A percentile compares a stretch with the other conserved stretches of the same genome.
These are phyloP conservation scores for Apis dorsata DNA, from an alignment of 1,140 invertebrate genomes.

Conservation along the genomic window DNA sequence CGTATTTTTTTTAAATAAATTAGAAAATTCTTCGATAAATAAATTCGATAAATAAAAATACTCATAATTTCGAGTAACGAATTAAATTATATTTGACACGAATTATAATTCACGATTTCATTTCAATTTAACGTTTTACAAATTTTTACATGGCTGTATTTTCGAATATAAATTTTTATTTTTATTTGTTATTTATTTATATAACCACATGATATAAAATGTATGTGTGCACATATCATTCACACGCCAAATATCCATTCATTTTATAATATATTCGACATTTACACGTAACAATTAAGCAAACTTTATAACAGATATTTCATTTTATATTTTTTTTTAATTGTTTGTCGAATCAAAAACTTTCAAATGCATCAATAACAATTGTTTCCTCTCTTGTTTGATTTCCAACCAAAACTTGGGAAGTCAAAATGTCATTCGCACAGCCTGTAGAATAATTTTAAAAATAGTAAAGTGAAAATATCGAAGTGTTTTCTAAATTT, in stretches of 20 bases:
- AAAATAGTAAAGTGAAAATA: not conserved
- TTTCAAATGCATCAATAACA: not conserved
- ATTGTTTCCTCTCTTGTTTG: not conserved
- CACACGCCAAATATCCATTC: not conserved
- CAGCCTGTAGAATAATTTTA: not conserved
- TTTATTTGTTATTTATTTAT: no score
- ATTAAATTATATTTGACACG: no score
- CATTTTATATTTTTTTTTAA: not conserved
- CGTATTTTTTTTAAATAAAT: no score
- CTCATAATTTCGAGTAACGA: no score
- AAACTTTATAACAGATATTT: not conserved
- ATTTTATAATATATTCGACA: not conserved
- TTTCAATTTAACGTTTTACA: no score
- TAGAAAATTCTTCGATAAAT: no score
- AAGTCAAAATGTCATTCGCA: not conserved
- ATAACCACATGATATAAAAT: no score
- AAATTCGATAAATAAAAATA: no score
- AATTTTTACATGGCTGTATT: no score
- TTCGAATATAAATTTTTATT: no score
- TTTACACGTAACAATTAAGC: not conserved
- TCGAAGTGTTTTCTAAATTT: not conserved
- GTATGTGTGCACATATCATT: no score
- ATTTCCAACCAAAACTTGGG: not conserved
- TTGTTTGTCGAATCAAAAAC: not conserved
- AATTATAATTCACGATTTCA: no score